Conservation (phyloP, 2,888 invertebrate genomes). For the Ecdyonurus torrentis region DNA sequence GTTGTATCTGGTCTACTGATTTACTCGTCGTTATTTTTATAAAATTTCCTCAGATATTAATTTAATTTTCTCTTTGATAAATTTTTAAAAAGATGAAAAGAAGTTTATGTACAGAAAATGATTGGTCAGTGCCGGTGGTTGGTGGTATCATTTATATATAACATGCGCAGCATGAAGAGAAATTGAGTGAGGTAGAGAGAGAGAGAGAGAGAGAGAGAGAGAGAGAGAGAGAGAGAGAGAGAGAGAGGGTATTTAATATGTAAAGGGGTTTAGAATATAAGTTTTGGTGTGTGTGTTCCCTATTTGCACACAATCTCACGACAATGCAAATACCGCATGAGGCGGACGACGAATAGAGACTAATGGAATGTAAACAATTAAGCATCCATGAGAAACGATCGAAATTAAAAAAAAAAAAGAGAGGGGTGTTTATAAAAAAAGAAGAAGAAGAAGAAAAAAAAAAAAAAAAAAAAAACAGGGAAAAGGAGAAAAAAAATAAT, state of each 20-base stretch:
- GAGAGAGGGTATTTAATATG: neutral
- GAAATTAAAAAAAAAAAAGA: neutral
- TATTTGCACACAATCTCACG: constrained; percentile 1
- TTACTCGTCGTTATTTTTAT: neutral
- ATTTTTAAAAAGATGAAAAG: too few species aligned
- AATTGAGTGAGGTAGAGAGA: neutral
- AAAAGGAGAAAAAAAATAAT: too few species aligned
- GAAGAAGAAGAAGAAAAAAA: neutral
- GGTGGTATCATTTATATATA: too few species aligned
- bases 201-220: neutral
- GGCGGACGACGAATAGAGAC: neutral
- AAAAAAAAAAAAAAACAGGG: too few species aligned
- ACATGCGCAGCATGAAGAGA: neutral
- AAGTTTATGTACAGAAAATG: too few species aligned
- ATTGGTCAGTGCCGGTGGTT: too few species aligned
- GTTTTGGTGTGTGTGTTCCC: neutral
- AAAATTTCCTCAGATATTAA: too few species aligned
- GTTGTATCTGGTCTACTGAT: neutral
- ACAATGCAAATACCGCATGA: constrained; percentile 1
- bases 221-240: neutral
- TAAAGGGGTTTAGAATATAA: too few species aligned
- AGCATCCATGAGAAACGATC: neutral
- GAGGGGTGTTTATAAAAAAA: neutral
- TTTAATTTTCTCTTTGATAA: neutral
- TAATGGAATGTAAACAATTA: constrained; percentile 4